Evolutionary conservation across 2,888 invertebrate genomes (phyloP).

Genomic region (Saturnia pavonia): DNA sequence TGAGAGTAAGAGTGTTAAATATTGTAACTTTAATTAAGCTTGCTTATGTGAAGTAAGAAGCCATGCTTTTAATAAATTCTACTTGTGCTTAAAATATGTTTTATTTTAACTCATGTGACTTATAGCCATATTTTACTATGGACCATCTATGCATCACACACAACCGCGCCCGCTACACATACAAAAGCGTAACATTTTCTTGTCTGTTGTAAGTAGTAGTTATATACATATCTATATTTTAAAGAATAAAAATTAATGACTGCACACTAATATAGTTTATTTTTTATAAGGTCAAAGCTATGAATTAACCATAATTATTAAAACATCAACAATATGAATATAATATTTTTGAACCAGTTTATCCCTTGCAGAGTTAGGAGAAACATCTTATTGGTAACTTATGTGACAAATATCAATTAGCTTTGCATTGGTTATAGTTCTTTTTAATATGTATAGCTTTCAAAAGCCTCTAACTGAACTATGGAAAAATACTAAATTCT

Average conservation of each 20-base stretch:
- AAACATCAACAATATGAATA: background rate
- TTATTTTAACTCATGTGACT: slow-evolving; percentile 27
- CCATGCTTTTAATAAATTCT: slow-evolving; percentile 58
- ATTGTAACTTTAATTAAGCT: slow-evolving; percentile 28
- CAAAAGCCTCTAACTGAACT: background rate
- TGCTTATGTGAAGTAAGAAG: slow-evolving; percentile 60
- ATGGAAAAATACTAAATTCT: background rate
- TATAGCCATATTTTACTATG: no score
- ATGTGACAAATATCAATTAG: background rate
- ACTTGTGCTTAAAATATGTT: slow-evolving; percentile 50
- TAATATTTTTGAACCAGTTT: background rate
- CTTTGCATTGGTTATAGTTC: background rate
- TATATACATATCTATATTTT: no score
- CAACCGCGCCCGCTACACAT: no score
- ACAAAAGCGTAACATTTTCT: no score
- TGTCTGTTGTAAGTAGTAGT: no score
- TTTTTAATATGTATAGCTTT: background rate
- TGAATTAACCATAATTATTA: no score
- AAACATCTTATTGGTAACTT: background rate
- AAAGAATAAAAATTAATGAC: no score
- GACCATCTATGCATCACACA: no score
- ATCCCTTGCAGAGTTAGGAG: background rate
- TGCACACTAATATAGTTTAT: no score
- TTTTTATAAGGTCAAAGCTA: no score
- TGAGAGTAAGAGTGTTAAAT: slow-evolving; percentile 27